phyloP scores from a whole-genome alignment of 2,797 vertebrate genomes.

The Hippoglossus hippoglossus region DNA sequence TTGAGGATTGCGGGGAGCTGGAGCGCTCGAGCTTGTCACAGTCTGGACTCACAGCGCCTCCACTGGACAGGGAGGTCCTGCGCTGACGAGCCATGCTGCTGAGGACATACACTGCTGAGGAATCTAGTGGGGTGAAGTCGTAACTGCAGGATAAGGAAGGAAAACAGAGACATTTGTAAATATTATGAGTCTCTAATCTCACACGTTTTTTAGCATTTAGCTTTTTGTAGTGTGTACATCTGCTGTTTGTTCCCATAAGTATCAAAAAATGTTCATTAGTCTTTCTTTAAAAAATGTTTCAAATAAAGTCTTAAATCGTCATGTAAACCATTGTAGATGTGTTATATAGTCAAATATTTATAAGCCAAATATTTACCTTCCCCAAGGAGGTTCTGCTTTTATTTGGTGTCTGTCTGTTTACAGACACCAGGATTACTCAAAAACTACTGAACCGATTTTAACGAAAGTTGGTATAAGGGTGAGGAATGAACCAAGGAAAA shows the following conservation, averaged over 20 bases:
- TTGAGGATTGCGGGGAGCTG: conserved; percentile 86
- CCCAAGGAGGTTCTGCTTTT: too few species aligned
- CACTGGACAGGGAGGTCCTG: conserved; percentile 92
- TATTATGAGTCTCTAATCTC: background rate
- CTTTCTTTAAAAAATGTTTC: too few species aligned
- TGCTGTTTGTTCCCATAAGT: conserved; percentile 1
- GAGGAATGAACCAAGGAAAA: too few species aligned
- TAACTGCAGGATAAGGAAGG: conserved; percentile 82
- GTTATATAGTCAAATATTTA: too few species aligned
- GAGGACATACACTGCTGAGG: conserved; percentile 96
- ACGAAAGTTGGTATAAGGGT: too few species aligned
- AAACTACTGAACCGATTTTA: too few species aligned
- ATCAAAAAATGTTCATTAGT: background rate
- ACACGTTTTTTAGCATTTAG: background rate
- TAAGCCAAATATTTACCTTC: too few species aligned
- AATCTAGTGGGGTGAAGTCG: conserved; percentile 98
- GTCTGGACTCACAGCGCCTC: conserved; percentile 90
- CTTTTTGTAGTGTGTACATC: background rate
- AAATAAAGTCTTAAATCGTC: too few species aligned
- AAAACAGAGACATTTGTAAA: background rate
- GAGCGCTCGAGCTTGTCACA: conserved; percentile 90
- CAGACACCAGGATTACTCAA: too few species aligned
- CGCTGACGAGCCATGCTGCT: conserved; percentile 99
- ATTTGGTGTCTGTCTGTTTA: too few species aligned
- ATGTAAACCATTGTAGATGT: too few species aligned